Conservation (phyloP, 2,797 vertebrate genomes). For the Chrysocyon brachyurus region DNA sequence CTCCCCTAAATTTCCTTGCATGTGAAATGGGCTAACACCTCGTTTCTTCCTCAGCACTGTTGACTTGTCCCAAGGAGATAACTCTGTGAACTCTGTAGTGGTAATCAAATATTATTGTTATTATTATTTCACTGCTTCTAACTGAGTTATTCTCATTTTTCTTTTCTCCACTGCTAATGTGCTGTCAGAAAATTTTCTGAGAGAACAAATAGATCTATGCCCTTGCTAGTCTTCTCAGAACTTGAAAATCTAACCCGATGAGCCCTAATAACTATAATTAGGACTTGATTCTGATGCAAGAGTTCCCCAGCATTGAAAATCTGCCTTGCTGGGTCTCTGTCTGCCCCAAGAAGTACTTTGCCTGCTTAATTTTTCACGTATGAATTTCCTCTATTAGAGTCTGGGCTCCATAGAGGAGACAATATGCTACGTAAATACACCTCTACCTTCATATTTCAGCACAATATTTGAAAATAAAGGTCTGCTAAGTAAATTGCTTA, state of each 20-base stretch:
- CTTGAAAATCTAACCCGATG: not conserved
- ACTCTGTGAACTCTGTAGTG: not conserved
- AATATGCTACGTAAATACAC: not conserved
- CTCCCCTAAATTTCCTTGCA: not conserved
- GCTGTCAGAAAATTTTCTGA: not conserved
- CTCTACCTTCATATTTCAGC: not conserved
- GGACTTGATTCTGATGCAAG: not conserved
- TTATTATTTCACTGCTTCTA: not conserved
- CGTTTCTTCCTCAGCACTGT: not conserved
- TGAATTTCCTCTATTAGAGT: not conserved
- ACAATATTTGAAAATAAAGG: not conserved
- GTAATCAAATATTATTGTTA: not conserved
- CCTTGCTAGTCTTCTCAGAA: not conserved
- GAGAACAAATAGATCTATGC: not conserved
- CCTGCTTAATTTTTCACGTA: not conserved
- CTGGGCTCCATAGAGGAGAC: not conserved
- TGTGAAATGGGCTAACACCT: not conserved
- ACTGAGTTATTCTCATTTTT: not conserved
- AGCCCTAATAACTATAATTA: not conserved
- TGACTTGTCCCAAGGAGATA: not conserved
- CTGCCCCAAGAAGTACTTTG: not conserved
- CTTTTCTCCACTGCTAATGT: not conserved
- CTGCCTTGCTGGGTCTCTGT: not conserved
- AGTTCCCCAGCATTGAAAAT: not conserved
- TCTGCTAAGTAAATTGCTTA: not conserved